Evolutionary conservation across 2,888 invertebrate genomes (phyloP).

Genomic region (Cephus spinipes): DNA sequence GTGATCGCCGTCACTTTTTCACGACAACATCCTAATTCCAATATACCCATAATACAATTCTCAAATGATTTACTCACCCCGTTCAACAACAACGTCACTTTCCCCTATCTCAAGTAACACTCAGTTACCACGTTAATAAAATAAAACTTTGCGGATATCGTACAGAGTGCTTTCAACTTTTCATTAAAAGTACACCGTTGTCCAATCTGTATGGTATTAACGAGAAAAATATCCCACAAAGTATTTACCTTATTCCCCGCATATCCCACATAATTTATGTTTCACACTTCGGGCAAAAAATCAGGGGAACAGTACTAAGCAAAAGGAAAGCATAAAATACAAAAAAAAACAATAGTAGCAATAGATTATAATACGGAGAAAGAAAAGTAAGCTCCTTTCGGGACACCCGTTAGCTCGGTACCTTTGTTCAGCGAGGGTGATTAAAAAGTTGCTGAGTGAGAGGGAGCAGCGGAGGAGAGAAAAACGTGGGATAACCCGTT

Average conservation of each 20-base stretch:
- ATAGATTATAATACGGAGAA: background rate
- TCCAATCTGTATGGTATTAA: background rate
- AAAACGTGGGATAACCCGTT: slow-evolving; percentile 44
- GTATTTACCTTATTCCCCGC: background rate
- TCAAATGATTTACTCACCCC: background rate
- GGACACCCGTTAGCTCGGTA: slow-evolving; percentile 39
- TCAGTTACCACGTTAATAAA: background rate
- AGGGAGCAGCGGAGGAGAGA: slow-evolving; percentile 28
- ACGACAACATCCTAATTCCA: background rate
- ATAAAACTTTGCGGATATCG: background rate
- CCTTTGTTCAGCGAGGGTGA: slow-evolving; percentile 55
- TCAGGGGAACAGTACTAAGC: background rate
- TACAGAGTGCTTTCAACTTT: background rate
- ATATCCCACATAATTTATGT: background rate
- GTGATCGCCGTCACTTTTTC: background rate
- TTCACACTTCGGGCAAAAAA: background rate
- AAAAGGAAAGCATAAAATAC: background rate
- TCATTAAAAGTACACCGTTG: no score
- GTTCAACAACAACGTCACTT: background rate
- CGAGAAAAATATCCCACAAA: background rate
- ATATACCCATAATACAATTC: background rate
- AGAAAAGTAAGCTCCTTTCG: slow-evolving; percentile 19
- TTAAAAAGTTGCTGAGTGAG: slow-evolving; percentile 55
- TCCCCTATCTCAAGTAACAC: background rate
- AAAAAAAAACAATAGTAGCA: background rate